These are phyloP conservation scores for Pedionomus torquatus DNA, from an alignment of 2,113 vertebrate genomes.

Conservation along the genomic window DNA sequence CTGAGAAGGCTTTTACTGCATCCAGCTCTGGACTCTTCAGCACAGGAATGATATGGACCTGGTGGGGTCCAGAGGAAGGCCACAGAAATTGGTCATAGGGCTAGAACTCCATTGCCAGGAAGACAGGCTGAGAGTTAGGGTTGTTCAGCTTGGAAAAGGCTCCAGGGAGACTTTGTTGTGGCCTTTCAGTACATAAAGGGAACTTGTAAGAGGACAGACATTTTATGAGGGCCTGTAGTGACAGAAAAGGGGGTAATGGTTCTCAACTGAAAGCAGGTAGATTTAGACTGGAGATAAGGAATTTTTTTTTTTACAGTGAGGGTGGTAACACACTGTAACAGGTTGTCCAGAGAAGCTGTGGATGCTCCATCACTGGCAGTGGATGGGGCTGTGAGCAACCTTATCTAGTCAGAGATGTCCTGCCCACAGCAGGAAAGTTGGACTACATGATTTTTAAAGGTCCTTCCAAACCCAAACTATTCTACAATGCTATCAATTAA, in stretches of 20 bases:
- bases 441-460: background rate
- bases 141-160: background rate
- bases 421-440: background rate
- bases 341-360: background rate
- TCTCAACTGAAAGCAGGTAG: background rate
- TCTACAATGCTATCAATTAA: background rate
- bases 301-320: background rate
- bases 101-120: background rate
- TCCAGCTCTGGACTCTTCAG: background rate
- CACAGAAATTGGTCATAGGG: background rate
- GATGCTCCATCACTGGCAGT: background rate
- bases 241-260: background rate
- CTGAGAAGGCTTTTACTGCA: background rate
- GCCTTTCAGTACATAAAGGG: background rate
- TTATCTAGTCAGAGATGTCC: background rate
- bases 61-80: background rate
- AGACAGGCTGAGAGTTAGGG: background rate
- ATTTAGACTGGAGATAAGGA: background rate
- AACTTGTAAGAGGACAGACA: background rate
- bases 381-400: background rate
- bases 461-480: background rate
- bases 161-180: rapidly evolving
- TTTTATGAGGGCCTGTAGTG: too few relatives aligned
- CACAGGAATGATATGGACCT: background rate
- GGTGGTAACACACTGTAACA: background rate